Conservation (phyloP, 2,888 invertebrate genomes). For the Axea sp. region DNA sequence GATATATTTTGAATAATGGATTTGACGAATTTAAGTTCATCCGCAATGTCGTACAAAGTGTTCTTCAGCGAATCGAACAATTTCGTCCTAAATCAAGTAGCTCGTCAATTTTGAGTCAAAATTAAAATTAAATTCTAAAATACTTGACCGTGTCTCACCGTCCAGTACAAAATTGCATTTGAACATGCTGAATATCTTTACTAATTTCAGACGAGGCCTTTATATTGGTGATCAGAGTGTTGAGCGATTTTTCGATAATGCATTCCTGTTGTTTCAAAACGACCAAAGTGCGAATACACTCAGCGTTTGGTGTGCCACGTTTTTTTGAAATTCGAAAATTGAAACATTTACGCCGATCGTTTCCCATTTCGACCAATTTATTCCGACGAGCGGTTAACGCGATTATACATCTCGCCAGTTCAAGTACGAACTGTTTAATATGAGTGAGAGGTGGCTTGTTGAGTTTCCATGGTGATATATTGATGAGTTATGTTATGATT, state of each 20-base stretch:
- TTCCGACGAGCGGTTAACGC: not conserved
- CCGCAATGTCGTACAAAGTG: constrained; percentile 62
- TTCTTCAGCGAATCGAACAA: constrained; percentile 54
- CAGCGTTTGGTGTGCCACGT: constrained; percentile 58
- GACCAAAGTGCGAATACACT: constrained; percentile 66
- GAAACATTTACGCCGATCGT: constrained; percentile 3
- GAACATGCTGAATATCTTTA: constrained; percentile 65
- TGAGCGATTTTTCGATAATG: constrained; percentile 70
- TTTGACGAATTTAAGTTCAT: constrained; percentile 67
- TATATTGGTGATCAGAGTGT: constrained; percentile 66
- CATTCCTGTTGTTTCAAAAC: constrained; percentile 73
- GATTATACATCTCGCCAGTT: constrained; percentile 24
- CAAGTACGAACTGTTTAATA: constrained; percentile 47
- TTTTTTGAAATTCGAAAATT: constrained; percentile 16
- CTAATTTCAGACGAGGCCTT: constrained; percentile 68
- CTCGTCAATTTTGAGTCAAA: too few species aligned
- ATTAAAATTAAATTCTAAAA: constrained; percentile 12
- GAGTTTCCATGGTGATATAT: constrained; percentile 53
- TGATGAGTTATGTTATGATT: constrained; percentile 46
- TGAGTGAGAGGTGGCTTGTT: constrained; percentile 33
- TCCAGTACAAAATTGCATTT: constrained; percentile 48
- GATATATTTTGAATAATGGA: constrained; percentile 62
- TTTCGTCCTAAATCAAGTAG: constrained; percentile 59
- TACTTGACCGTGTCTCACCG: constrained; percentile 18
- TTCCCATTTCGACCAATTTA: not conserved